These are phyloP conservation scores for Anser brachyrhynchus DNA, from an alignment of 2,113 vertebrate species.

Conservation along the genomic window DNA sequence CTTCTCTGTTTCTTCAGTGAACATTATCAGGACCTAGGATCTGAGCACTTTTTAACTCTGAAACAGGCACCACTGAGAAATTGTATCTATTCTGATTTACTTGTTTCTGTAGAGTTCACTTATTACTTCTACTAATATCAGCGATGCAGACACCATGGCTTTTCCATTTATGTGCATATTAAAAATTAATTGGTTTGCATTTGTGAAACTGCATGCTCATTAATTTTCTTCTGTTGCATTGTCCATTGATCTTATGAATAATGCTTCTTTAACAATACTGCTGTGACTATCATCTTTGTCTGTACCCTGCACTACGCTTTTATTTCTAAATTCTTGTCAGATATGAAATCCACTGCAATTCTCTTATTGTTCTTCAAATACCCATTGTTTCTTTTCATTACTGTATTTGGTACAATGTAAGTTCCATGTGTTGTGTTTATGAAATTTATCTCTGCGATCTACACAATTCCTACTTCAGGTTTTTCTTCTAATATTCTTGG, in stretches of 20 bases:
- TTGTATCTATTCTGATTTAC: neutral
- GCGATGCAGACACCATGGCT: neutral
- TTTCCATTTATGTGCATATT: constrained; percentile 10
- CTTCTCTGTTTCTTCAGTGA: neutral
- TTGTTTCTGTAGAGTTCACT: neutral
- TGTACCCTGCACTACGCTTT: neutral
- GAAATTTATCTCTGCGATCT: neutral
- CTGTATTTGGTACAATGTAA: neutral
- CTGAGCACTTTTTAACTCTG: neutral
- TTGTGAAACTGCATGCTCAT: neutral
- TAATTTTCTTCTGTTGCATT: neutral
- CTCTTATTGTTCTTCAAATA: neutral
- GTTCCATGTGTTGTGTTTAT: neutral
- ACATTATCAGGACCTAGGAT: neutral
- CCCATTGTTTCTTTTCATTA: neutral
- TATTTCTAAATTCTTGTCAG: constrained; percentile 6
- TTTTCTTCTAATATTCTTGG: neutral
- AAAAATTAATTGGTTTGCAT: constrained; percentile 29
- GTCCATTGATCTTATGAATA: neutral
- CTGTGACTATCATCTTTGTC: neutral
- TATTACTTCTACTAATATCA: neutral
- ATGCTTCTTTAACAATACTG: neutral
- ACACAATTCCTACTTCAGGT: neutral
- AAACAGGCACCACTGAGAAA: neutral
- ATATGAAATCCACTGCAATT: neutral